Percentiles rank a stretch among this genome's conserved stretches.
phyloP scores from a whole-genome alignment of 2,113 vertebrate species.

The Gallinago paraguaiae region DNA sequence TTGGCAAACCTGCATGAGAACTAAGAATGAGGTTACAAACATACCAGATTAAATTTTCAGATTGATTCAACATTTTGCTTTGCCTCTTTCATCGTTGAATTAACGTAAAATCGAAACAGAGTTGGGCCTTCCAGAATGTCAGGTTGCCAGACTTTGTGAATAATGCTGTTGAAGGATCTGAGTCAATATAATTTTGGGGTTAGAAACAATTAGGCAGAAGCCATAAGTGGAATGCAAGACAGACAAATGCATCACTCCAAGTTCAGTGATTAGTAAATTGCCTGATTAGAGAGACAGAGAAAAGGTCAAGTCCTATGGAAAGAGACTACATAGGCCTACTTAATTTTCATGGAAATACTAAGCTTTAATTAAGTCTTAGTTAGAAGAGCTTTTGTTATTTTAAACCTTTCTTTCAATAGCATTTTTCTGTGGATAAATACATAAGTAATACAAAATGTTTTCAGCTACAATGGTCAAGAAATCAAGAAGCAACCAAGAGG shows the following conservation, averaged over 20 bases:
- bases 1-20: constrained; percentile 3
- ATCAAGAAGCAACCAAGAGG: not conserved
- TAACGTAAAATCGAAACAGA: not conserved
- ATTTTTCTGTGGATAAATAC: not conserved
- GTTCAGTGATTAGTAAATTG: not conserved
- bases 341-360: not conserved
- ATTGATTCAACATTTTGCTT: not conserved
- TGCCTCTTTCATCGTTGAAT: not conserved
- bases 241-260: not conserved
- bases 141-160: not conserved
- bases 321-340: not conserved
- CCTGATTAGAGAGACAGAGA: not conserved
- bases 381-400: not conserved
- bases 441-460: not conserved
- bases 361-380: not conserved
- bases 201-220: not conserved
- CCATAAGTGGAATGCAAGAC: not conserved
- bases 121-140: not conserved
- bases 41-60: not conserved
- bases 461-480: not conserved
- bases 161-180: not conserved
- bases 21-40: not conserved
- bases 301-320: not conserved
- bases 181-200: not conserved
- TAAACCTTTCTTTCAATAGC: not conserved